A percentile compares a stretch with the other conserved stretches of the same genome.
These are phyloP conservation scores for Papilio elwesi DNA, from an alignment of 2,888 invertebrate genomes.

Conservation along the genomic window DNA sequence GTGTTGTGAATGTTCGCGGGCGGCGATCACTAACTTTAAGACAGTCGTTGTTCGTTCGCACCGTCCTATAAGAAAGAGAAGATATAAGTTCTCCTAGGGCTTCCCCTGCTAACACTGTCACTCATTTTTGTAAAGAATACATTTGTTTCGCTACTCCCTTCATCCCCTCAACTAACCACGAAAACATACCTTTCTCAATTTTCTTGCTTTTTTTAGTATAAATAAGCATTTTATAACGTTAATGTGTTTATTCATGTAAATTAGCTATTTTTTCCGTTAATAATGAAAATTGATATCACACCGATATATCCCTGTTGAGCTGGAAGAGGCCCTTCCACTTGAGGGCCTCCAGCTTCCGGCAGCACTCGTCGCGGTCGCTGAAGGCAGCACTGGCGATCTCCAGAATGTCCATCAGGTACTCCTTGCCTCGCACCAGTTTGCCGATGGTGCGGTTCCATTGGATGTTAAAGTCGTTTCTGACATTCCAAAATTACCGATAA, in stretches of 20 bases:
- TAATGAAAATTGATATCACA: slow-evolving; percentile 43
- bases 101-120: too few relatives aligned
- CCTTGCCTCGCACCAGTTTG: slow-evolving; percentile 90
- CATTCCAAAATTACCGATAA: neutral
- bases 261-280: neutral
- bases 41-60: too few relatives aligned
- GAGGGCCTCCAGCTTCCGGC: slow-evolving; percentile 90
- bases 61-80: too few relatives aligned
- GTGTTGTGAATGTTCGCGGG: too few relatives aligned
- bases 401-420: slow-evolving; percentile 92
- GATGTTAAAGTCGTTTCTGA: slow-evolving; percentile 90
- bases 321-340: slow-evolving; percentile 89
- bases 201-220: too few relatives aligned
- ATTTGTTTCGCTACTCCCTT: too few relatives aligned
- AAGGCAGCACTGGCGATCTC: slow-evolving; percentile 94
- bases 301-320: slow-evolving; percentile 85
- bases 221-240: neutral
- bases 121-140: too few relatives aligned
- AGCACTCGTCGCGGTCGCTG: slow-evolving; percentile 91
- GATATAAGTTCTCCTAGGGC: too few relatives aligned
- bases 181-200: too few relatives aligned
- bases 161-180: too few relatives aligned
- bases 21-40: too few relatives aligned
- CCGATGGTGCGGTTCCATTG: slow-evolving; percentile 91
- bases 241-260: neutral